phyloP scores from a whole-genome alignment of 1,140 invertebrate genomes.

The Helicoverpa armigera region DNA sequence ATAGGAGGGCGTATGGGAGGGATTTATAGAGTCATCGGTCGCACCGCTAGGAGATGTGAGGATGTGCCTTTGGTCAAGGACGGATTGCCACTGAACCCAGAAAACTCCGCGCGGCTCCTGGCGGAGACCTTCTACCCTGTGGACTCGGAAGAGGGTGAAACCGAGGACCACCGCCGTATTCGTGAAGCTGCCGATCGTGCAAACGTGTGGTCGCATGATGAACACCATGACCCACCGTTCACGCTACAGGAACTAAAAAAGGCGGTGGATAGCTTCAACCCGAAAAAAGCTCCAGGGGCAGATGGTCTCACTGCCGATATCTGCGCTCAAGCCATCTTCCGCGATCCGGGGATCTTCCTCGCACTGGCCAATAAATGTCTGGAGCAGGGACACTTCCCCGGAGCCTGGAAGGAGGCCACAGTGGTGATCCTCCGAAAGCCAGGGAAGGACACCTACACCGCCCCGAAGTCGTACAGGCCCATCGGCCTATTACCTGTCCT shows the following conservation, averaged over 20 bases:
- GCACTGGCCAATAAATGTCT: slow-evolving; percentile 10
- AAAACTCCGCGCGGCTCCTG: slow-evolving; percentile 10
- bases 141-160: background rate
- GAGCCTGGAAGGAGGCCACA: slow-evolving; percentile 16
- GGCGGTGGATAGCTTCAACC: slow-evolving; percentile 4
- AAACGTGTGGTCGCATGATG: background rate
- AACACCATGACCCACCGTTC: slow-evolving; percentile 32
- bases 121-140: slow-evolving; percentile 41
- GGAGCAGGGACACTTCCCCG: background rate
- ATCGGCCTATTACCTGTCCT: slow-evolving; percentile 42
- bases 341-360: background rate
- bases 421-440: background rate
- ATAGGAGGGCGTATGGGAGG: slow-evolving; percentile 30
- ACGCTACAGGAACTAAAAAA: slow-evolving; percentile 3
- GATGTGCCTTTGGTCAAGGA: slow-evolving; percentile 4
- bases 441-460: slow-evolving; percentile 12
- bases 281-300: slow-evolving; percentile 20
- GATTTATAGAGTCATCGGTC: slow-evolving; percentile 17
- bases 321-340: background rate
- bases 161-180: background rate
- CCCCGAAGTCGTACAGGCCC: slow-evolving; percentile 46
- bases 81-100: background rate
- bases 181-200: background rate
- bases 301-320: slow-evolving; percentile 45
- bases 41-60: background rate